A percentile compares a stretch with the other conserved stretches of the same genome.
These are phyloP conservation scores for Apodemia mormo DNA, from an alignment of 2,888 invertebrate species.

Conservation along the genomic window DNA sequence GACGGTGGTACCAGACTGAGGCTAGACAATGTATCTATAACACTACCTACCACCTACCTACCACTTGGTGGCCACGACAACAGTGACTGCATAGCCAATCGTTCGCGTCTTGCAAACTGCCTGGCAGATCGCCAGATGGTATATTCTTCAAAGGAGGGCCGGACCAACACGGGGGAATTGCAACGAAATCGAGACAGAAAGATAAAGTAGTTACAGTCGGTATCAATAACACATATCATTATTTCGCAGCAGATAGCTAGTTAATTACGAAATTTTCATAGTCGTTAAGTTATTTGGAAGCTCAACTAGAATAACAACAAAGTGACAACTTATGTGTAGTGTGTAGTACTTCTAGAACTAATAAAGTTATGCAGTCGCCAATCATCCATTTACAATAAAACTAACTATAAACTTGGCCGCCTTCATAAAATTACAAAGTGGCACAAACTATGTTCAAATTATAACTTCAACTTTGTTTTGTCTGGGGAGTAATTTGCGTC, in stretches of 20 bases:
- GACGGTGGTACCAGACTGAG: too few species aligned
- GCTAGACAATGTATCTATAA: too few species aligned
- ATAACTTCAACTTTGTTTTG: background rate
- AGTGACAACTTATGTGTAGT: background rate
- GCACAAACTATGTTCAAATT: slow-evolving; percentile 5
- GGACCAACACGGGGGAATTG: too few species aligned
- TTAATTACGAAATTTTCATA: background rate
- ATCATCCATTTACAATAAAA: background rate
- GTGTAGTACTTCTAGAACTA: too few species aligned
- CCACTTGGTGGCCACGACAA: too few species aligned
- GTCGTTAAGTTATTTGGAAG: background rate
- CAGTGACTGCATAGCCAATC: too few species aligned
- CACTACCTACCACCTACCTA: too few species aligned
- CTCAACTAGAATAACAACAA: background rate
- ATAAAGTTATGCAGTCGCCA: background rate
- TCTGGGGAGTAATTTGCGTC: background rate
- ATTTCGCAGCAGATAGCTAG: background rate
- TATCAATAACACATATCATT: background rate
- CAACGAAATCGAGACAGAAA: too few species aligned
- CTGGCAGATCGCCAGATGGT: too few species aligned
- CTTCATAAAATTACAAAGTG: slow-evolving; percentile 11
- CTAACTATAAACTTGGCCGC: background rate
- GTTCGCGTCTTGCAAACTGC: too few species aligned
- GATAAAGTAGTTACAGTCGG: too few species aligned
- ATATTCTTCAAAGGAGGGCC: too few species aligned